Evolutionary conservation across 2,888 invertebrate genomes (phyloP), one percentile per base, ranked within the genome.

Genomic region (Steinernema scapterisci): DNA sequence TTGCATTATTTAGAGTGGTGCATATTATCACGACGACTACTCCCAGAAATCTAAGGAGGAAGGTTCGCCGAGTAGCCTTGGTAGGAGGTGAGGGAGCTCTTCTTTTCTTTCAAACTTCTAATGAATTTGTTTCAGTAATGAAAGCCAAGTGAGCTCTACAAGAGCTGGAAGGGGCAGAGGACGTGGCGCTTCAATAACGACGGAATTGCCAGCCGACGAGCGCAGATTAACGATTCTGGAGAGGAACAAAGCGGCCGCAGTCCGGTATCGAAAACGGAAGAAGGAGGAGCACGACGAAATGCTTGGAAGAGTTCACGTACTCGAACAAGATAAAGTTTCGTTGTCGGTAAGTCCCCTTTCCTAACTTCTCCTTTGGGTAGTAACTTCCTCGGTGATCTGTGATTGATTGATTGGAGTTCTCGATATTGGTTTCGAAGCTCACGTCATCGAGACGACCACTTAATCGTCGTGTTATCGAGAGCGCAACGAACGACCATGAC

Each of bases 201-300:
- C 83, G 19, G 86, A 86, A 44, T 81, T 87, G 83, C 85, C 84
- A 11, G 84, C 85, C 3, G 86, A 86, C 71, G 86, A 86, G 76
- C 77, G 83, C 19, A 77, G 84, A 38, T 79, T 78, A 74, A 85
- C 85, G 9, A 85, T 85, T 71, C 77, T 85, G 7, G 86, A 86
- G 76, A 73, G 86, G 45, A 87, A 86, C 74, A 86, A 86, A 80
- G 86, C 86, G 6, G 86, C 86, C 6, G 86, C 86, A 3, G 86
- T 87, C 6, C 75, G 86, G 71, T 87, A 85, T 56, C 78, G 86
- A 2, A 87, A 86, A 77, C 73, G 86, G 72, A 86, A 86, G 82
- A 86, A 86, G 86, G 86, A 87, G 73, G 86, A 86, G 70, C 86
- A 87, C 77, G 86, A 86, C 73, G 85, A 83, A 11, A 80, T 81